Percentiles rank a stretch among this genome's conserved stretches.
phyloP scores from a whole-genome alignment of 2,797 vertebrate species.

The Argyrosomus regius region DNA sequence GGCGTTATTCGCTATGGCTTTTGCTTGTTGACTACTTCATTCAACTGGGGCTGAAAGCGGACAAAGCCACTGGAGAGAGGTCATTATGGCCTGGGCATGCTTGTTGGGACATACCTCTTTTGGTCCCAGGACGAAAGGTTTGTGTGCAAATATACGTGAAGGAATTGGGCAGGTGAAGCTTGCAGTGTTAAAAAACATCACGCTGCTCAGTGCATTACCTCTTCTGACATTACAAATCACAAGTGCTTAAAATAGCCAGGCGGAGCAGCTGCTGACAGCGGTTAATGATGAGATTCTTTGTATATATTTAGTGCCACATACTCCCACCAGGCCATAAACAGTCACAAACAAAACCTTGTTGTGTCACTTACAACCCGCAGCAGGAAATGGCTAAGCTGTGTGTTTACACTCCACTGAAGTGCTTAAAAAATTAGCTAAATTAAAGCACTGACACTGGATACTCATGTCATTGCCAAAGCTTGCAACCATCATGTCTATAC shows the following conservation, averaged over 20 bases:
- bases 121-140: slow-evolving; percentile 57
- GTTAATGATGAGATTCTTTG: slow-evolving; percentile 69
- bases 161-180: slow-evolving; percentile 73
- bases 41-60: slow-evolving; percentile 52
- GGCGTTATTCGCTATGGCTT: slow-evolving; percentile 30
- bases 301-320: slow-evolving; percentile 51
- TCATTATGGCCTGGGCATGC: slow-evolving; percentile 42
- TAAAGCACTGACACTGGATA: slow-evolving; percentile 13
- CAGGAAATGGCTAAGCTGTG: slow-evolving; percentile 17
- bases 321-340: slow-evolving; percentile 65
- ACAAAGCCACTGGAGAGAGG: slow-evolving; percentile 31
- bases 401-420: slow-evolving; percentile 32
- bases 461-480: slow-evolving; percentile 13
- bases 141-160: slow-evolving; percentile 67
- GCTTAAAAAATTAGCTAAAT: slow-evolving; percentile 13
- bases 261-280: slow-evolving; percentile 74
- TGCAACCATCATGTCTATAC: background rate
- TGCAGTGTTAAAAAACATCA: slow-evolving; percentile 70
- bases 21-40: slow-evolving; percentile 54
- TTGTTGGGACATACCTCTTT: slow-evolving; percentile 49
- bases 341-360: slow-evolving; percentile 68
- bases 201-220: slow-evolving; percentile 48
- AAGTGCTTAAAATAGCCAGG: slow-evolving; percentile 73
- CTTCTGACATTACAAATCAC: slow-evolving; percentile 80
- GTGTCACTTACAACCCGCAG: slow-evolving; percentile 33